Evolutionary conservation across 2,113 vertebrate genomes (phyloP).

Genomic region (Gnathonemus echidnorhynchus): DNA sequence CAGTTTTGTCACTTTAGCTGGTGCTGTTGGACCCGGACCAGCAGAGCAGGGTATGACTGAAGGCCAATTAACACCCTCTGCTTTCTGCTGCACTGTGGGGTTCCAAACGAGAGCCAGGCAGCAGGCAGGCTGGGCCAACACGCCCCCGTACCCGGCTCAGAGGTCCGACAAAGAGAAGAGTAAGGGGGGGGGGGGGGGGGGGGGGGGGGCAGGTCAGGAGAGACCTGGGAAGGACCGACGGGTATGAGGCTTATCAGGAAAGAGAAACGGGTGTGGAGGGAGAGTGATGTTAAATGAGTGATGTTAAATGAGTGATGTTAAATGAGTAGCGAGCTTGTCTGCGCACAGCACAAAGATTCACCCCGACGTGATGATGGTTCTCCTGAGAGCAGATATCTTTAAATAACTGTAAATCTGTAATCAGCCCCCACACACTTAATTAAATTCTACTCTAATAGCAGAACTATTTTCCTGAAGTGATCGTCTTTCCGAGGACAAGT

Average conservation of each 20-base stretch:
- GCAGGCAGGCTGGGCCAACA: constrained; percentile 35
- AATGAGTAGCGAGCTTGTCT: not conserved
- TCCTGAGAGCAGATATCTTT: constrained; percentile 44
- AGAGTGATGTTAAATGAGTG: not conserved
- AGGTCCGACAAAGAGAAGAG: constrained; percentile 15
- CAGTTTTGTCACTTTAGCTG: constrained; percentile 29
- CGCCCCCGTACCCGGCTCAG: constrained; percentile 28
- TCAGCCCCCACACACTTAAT: constrained; percentile 63
- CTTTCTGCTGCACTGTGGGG: constrained; percentile 37
- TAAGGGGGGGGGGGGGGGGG: not conserved
- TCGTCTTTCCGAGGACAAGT: constrained; percentile 65
- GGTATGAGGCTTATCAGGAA: not conserved
- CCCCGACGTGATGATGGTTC: not conserved
- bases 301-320: not conserved
- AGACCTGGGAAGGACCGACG: not conserved
- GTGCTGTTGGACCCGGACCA: constrained; percentile 35
- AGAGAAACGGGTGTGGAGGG: not conserved
- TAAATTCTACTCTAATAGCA: constrained; percentile 67
- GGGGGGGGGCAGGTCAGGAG: not conserved
- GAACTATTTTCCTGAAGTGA: constrained; percentile 65
- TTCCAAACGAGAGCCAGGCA: constrained; percentile 27
- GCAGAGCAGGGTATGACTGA: constrained; percentile 35
- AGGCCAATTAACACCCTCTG: constrained; percentile 50
- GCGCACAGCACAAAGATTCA: not conserved
- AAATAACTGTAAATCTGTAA: constrained; percentile 52